phyloP scores from a whole-genome alignment of 2,888 invertebrate species.

The Drymonia ruficornis region DNA sequence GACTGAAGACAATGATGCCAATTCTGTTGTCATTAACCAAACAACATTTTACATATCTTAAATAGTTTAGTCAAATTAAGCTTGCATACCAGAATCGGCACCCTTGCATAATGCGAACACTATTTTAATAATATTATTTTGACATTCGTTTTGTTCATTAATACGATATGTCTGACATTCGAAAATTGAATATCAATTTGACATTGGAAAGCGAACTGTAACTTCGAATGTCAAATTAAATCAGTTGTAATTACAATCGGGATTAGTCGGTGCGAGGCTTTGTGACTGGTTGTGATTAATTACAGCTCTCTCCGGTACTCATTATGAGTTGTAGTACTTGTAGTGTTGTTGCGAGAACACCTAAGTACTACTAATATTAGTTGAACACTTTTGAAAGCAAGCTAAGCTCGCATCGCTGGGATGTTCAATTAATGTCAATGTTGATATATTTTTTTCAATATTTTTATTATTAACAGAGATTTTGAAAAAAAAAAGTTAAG shows the following conservation, averaged over 20 bases:
- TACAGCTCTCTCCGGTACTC: background rate
- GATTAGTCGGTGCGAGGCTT: background rate
- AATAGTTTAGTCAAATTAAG: no score
- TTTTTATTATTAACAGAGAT: no score
- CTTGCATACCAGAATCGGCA: background rate
- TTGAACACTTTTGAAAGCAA: no score
- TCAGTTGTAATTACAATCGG: constrained; percentile 1
- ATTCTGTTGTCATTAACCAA: no score
- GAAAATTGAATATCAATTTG: constrained; percentile 2
- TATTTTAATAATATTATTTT: background rate
- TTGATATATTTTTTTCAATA: no score
- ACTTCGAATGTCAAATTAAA: constrained; percentile 3
- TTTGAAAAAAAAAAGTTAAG: no score
- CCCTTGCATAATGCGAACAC: background rate
- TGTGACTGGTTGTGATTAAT: background rate
- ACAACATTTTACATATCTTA: no score
- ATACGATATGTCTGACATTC: background rate
- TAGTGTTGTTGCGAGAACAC: no score
- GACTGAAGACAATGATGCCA: no score
- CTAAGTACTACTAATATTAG: no score
- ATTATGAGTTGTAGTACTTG: background rate
- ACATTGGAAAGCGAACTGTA: constrained; percentile 2
- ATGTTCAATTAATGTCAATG: no score
- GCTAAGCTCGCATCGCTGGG: background rate
- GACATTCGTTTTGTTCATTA: background rate